A percentile compares a stretch with the other conserved stretches of the same genome.
These are phyloP conservation scores for Coregonus sp. DNA, from an alignment of 2,797 vertebrate genomes.

Conservation along the genomic window DNA sequence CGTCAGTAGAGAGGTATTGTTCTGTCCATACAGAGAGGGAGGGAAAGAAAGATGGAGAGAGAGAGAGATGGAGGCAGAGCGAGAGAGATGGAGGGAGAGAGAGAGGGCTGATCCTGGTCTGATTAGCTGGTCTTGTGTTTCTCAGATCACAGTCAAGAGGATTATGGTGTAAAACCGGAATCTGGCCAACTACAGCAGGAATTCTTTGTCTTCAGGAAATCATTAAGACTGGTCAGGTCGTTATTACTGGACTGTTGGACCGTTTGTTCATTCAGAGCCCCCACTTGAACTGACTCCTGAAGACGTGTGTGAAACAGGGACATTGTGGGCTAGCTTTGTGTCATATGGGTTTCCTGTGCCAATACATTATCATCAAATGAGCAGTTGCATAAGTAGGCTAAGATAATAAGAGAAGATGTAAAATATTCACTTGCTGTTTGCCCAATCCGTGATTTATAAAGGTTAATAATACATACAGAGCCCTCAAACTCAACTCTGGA, in stretches of 20 bases:
- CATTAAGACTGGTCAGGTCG: neutral
- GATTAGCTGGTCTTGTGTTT: slow-evolving; percentile 69
- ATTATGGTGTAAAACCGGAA: slow-evolving; percentile 48
- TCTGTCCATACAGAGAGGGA: neutral
- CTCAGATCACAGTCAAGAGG: slow-evolving; percentile 33
- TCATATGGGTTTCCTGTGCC: neutral
- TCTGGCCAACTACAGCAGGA: slow-evolving; percentile 25
- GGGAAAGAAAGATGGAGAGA: neutral
- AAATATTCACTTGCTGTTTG: neutral
- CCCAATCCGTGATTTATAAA: neutral
- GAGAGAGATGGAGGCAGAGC: neutral
- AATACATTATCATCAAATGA: neutral
- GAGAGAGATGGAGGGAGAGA: neutral
- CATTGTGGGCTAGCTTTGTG: neutral
- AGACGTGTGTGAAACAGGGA: neutral
- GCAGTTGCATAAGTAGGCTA: neutral
- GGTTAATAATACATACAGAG: neutral
- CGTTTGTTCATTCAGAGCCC: neutral
- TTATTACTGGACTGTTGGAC: neutral
- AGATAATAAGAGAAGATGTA: neutral
- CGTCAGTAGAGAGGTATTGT: too few species aligned
- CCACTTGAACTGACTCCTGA: neutral
- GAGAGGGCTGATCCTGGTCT: slow-evolving; percentile 28
- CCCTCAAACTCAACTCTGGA: too few species aligned
- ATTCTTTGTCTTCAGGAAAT: neutral